Evolutionary conservation across 1,140 invertebrate genomes (phyloP).

Genomic region (Leptoteleia sp.): DNA sequence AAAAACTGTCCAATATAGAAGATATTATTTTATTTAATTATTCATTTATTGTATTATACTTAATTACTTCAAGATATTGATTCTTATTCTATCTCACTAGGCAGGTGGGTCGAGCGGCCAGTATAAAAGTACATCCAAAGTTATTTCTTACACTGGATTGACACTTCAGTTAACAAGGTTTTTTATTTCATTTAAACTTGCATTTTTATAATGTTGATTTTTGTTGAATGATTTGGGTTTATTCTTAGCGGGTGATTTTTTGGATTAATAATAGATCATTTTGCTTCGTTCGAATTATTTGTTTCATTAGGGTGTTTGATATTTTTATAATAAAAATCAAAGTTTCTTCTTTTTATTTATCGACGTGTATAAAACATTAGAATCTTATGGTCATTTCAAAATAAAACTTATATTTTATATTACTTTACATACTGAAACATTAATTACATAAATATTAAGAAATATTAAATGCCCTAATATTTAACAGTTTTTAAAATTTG

Average conservation of each 20-base stretch:
- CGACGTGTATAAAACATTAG: too few species aligned
- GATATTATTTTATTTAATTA: conserved; percentile 9
- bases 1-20: conserved; percentile 14
- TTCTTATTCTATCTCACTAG: conserved; percentile 64
- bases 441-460: conserved; percentile 10
- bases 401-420: too few species aligned
- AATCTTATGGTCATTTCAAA: too few species aligned
- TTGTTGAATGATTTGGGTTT: conserved; percentile 64
- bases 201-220: conserved; percentile 64
- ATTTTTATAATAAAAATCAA: conserved; percentile 29
- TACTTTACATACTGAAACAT: too few species aligned
- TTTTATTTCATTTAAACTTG: conserved; percentile 65
- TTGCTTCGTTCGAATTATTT: conserved; percentile 54
- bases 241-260: conserved; percentile 60
- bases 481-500: conserved; percentile 20
- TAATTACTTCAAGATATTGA: conserved; percentile 62
- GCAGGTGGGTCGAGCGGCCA: conserved; percentile 65
- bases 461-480: conserved; percentile 46
- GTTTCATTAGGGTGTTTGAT: conserved; percentile 43
- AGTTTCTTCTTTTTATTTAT: too few species aligned
- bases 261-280: conserved; percentile 53
- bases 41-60: conserved; percentile 35
- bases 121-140: conserved; percentile 68
- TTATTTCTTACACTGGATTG: conserved; percentile 69
- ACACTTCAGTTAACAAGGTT: conserved; percentile 67